A percentile compares a stretch with the other conserved stretches of the same genome.
Conservation (phyloP, 2,888 invertebrate genomes). For the Chrysotoxum bicinctum region DNA sequence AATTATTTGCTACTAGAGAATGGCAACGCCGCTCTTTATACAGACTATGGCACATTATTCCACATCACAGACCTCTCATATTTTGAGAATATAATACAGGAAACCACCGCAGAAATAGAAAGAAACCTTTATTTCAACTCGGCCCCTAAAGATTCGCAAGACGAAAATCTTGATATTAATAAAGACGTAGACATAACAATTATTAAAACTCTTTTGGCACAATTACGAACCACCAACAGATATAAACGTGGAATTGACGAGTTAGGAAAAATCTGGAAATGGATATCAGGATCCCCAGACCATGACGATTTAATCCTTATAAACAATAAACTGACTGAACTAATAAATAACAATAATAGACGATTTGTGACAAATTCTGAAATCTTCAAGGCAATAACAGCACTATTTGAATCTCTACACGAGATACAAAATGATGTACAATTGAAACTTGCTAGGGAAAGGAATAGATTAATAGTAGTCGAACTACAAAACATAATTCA, state of each 20-base stretch:
- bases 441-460: background rate
- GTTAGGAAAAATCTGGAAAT: background rate
- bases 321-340: too few species aligned
- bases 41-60: too few species aligned
- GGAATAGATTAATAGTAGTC: too few species aligned
- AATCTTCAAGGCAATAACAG: too few species aligned
- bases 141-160: background rate
- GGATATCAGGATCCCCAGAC: background rate
- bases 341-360: too few species aligned
- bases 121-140: background rate
- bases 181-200: background rate
- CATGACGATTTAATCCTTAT: slow-evolving; percentile 1
- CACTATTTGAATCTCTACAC: too few species aligned
- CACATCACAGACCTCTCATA: background rate
- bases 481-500: background rate
- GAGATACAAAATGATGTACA: too few species aligned
- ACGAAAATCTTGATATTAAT: background rate
- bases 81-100: background rate
- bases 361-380: too few species aligned
- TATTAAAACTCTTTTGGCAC: background rate
- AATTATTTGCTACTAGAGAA: too few species aligned
- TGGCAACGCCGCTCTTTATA: too few species aligned
- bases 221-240: background rate
- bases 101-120: background rate
- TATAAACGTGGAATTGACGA: background rate